phyloP scores from a whole-genome alignment of 2,797 vertebrate species.

The Acestrorhynchus altus region DNA sequence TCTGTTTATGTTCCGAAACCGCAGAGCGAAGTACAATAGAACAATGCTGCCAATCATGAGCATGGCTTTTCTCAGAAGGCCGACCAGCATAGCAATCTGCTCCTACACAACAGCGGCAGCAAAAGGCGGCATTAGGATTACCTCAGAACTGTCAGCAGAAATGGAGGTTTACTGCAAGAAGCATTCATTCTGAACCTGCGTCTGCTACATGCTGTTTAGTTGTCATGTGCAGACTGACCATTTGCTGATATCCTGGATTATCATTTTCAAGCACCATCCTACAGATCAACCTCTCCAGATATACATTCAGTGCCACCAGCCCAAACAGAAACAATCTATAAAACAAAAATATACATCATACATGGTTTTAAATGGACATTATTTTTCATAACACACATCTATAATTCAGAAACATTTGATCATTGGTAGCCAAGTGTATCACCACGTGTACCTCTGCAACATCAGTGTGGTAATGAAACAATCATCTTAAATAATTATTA shows the following conservation, averaged over 20 bases:
- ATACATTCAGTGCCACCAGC: conserved; percentile 80
- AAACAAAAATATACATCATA: conserved; percentile 27
- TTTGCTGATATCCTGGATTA: conserved; percentile 72
- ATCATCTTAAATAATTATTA: too few relatives aligned
- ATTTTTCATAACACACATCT: too few relatives aligned
- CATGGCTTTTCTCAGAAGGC: conserved; percentile 63
- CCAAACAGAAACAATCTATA: conserved; percentile 74
- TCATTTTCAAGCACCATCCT: conserved; percentile 67
- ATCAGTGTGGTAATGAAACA: too few relatives aligned
- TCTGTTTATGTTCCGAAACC: conserved; percentile 72
- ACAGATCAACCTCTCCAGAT: conserved; percentile 78
- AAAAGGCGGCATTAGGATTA: background rate
- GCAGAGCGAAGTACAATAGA: conserved; percentile 57
- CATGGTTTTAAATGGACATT: background rate
- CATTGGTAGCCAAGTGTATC: too few relatives aligned
- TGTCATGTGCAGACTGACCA: conserved; percentile 66
- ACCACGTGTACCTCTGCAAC: too few relatives aligned
- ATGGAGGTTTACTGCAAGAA: background rate
- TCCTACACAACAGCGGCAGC: conserved; percentile 57
- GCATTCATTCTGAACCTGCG: background rate
- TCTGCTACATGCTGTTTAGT: too few relatives aligned
- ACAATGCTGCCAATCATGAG: conserved; percentile 56
- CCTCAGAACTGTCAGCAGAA: background rate
- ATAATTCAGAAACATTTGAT: too few relatives aligned
- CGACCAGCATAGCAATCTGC: conserved; percentile 59